phyloP scores from a whole-genome alignment of 30 jellyfish, hydroid and myxozoan genomes.

The Aurelia aurita region DNA sequence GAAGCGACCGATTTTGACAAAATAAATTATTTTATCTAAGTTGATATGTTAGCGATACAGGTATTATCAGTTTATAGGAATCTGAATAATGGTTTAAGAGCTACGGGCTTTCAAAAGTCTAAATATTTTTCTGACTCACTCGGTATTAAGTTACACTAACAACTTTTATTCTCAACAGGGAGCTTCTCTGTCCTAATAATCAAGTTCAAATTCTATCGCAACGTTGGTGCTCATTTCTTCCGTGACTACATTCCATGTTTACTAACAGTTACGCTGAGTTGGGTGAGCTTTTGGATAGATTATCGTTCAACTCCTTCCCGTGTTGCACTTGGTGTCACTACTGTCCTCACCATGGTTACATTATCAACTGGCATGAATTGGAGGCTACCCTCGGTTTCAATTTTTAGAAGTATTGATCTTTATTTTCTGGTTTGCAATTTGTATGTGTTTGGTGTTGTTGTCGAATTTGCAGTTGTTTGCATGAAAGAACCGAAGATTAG shows the following conservation, averaged over 20 bases:
- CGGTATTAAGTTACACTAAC: neutral
- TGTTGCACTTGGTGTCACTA: constrained; percentile 58
- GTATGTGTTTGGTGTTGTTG: constrained; percentile 47
- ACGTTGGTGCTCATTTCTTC: constrained; percentile 14
- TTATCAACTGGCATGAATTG: constrained; percentile 4
- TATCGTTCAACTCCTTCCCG: constrained; percentile 59
- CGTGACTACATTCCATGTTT: constrained; percentile 67
- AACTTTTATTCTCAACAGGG: neutral
- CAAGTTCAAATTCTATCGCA: constrained; percentile 36
- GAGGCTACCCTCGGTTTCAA: constrained; percentile 10
- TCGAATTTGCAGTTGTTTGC: constrained; percentile 47
- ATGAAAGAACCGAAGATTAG: constrained; percentile 7
- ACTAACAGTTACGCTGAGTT: constrained; percentile 36
- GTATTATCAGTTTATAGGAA: no score
- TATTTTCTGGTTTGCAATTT: constrained; percentile 42
- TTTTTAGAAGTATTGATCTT: constrained; percentile 43
- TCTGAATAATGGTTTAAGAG: no score
- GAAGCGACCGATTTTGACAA: no score
- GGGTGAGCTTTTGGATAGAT: constrained; percentile 69
- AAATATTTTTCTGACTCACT: no score
- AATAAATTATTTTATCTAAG: no score
- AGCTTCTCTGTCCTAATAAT: constrained; percentile 9
- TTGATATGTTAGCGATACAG: no score
- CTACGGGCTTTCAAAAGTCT: no score
- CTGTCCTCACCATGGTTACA: constrained; percentile 65